phyloP scores from a whole-genome alignment of 2,888 invertebrate species.

The Empis livida region DNA sequence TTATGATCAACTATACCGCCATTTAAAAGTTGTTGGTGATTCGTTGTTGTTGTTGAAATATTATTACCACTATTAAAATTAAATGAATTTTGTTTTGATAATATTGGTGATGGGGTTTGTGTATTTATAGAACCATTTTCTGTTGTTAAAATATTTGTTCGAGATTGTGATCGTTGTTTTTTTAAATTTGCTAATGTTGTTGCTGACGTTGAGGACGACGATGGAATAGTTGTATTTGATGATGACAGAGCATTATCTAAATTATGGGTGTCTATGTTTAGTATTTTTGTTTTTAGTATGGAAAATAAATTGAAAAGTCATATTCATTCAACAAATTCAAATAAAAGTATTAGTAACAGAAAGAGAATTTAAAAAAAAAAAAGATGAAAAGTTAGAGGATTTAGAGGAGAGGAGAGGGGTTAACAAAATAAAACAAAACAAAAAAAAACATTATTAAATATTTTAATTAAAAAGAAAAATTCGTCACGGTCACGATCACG shows the following conservation, averaged over 20 bases:
- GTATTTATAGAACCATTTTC: constrained; percentile 38
- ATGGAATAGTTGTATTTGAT: constrained; percentile 16
- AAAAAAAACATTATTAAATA: too few species aligned
- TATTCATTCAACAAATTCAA: too few species aligned
- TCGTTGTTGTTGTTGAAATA: constrained; percentile 31
- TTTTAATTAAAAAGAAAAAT: too few species aligned
- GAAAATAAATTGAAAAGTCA: background rate
- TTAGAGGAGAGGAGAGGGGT: too few species aligned
- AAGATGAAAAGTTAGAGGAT: too few species aligned
- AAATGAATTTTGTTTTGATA: constrained; percentile 20
- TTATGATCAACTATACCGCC: background rate
- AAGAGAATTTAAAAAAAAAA: too few species aligned
- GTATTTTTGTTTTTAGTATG: constrained; percentile 9
- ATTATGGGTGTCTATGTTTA: constrained; percentile 19
- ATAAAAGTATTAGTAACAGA: too few species aligned
- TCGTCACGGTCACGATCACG: too few species aligned
- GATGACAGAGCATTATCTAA: constrained; percentile 18
- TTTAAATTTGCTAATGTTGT: constrained; percentile 80
- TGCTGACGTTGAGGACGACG: constrained; percentile 16
- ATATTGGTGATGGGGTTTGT: constrained; percentile 30
- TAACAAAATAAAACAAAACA: too few species aligned
- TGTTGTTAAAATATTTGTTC: constrained; percentile 38
- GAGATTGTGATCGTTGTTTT: constrained; percentile 76
- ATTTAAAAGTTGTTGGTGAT: constrained; percentile 33
- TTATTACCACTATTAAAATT: background rate